Evolutionary conservation across 37 sponge, comb jelly and placozoan species (phyloP).

Genomic region (Eunapius fragilis): DNA sequence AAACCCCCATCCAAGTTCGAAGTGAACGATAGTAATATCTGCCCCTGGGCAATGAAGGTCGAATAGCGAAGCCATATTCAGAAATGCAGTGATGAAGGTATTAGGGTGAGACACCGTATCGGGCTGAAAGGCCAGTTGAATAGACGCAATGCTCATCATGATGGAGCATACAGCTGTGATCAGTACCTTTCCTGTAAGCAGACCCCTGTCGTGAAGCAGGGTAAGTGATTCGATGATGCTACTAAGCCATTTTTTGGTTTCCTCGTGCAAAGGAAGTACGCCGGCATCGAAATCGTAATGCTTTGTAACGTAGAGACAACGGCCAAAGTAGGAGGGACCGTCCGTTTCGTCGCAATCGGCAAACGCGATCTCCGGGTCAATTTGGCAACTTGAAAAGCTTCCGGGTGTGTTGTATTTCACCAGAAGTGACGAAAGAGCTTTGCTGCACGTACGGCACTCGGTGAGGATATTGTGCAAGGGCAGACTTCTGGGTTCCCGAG

Average conservation of each 20-base stretch:
- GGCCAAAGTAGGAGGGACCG: neutral
- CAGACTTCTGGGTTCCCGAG: neutral
- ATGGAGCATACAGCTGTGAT: neutral
- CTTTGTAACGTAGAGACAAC: neutral
- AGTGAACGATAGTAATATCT: neutral
- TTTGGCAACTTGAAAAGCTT: neutral
- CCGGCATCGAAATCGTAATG: neutral
- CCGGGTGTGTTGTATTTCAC: neutral
- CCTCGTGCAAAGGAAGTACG: neutral
- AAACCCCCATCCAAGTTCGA: neutral
- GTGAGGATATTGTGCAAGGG: neutral
- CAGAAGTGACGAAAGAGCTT: slow-evolving; percentile 19
- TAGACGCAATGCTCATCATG: slow-evolving; percentile 14
- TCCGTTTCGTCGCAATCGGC: neutral
- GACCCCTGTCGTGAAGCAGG: neutral
- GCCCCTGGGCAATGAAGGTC: neutral
- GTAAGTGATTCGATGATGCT: neutral
- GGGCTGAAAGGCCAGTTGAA: neutral
- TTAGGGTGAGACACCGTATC: slow-evolving; percentile 1
- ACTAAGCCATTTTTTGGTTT: slow-evolving; percentile 5
- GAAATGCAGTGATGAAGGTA: slow-evolving; percentile 17
- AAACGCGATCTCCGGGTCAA: neutral
- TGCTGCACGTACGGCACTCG: slow-evolving; percentile 2
- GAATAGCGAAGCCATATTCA: neutral
- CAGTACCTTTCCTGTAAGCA: neutral